Conservation (phyloP, 2,113 vertebrate genomes). For the Pimephales promelas region DNA sequence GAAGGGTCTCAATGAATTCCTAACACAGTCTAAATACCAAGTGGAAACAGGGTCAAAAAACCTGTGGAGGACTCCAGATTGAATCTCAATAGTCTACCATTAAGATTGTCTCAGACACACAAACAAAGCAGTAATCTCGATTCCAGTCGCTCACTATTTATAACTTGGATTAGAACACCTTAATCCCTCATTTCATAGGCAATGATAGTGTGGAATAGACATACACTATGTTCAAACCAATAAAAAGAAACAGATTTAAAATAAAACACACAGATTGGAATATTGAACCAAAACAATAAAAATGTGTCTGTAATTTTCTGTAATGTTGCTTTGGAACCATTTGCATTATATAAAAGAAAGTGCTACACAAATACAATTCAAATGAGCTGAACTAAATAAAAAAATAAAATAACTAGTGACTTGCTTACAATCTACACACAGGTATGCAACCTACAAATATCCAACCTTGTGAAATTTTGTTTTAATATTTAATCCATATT, state of each 20-base stretch:
- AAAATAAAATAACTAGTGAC: neutral
- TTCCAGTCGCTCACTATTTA: conserved; percentile 69
- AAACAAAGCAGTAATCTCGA: conserved; percentile 46
- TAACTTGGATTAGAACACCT: conserved; percentile 69
- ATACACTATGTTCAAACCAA: conserved; percentile 27
- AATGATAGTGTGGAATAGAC: conserved; percentile 51
- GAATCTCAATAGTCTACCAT: conserved; percentile 36
- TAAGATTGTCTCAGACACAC: conserved; percentile 38
- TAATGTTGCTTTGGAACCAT: neutral
- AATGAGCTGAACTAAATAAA: neutral
- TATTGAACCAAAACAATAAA: neutral
- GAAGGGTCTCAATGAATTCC: neutral
- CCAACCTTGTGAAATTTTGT: neutral
- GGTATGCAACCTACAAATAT: neutral
- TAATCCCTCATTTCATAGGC: conserved; percentile 67
- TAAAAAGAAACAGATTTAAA: conserved; percentile 18
- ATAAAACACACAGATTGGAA: neutral
- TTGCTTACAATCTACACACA: neutral
- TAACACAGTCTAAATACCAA: neutral
- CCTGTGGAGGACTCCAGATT: neutral
- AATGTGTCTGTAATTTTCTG: neutral
- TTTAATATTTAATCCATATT: neutral
- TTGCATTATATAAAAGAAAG: neutral
- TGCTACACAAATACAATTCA: neutral
- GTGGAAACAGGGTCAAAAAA: conserved; percentile 11